Base-by-base conservation (phyloP, 1,140 invertebrate species). In the Lepidurus arcticus region DNA sequence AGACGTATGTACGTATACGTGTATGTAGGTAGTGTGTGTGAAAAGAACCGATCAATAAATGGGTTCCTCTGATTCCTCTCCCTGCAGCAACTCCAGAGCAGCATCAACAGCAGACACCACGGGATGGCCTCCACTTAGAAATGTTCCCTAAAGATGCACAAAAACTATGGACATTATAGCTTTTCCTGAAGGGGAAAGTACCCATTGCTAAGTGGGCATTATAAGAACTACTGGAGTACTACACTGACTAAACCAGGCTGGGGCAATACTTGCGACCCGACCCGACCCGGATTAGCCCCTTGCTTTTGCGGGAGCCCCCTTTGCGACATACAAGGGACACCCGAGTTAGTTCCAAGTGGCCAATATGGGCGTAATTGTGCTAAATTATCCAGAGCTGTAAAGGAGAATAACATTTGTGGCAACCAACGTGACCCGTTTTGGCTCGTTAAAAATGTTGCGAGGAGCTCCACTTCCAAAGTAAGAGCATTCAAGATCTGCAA, bases 131-230 rank as follows among this genome's bases (percentile, higher is more conserved):
- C n/a, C 53, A 13, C 21, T 21, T 16, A 7, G 53, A 13, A 21
- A n/a, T 65, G n/a, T 5, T n/a, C 53, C 53, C 53, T 65, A 65
- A 65, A 16, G 53, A 65, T 21, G 21, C 8, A 65, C n/a, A 0
- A 65, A 65, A 65, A 65, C n/a, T 65, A 65, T 65, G 53, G 53
- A 65, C 21, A n/a, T 65, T 65, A 11, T 65, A 65, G 21, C 53
- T 65, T 21, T 21, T 16, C 16, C 53, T 5, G 13, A 7, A 65
- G 53, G 53, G 13, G 53, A 21, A 21, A 21, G 21, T 21, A 65
- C 6, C 47, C 53, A 65, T 65, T 16, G 45, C 21, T 65, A 65
- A 13, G 53, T 65, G 53, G 53, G 21, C n/a, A 16, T 7, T 3
- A 65, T 21, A 65, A 10, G 21, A 65, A n/a, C 21, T 21, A 21